Conservation (phyloP, 2,797 vertebrate species). For the Parotocinclus haroldoi region DNA sequence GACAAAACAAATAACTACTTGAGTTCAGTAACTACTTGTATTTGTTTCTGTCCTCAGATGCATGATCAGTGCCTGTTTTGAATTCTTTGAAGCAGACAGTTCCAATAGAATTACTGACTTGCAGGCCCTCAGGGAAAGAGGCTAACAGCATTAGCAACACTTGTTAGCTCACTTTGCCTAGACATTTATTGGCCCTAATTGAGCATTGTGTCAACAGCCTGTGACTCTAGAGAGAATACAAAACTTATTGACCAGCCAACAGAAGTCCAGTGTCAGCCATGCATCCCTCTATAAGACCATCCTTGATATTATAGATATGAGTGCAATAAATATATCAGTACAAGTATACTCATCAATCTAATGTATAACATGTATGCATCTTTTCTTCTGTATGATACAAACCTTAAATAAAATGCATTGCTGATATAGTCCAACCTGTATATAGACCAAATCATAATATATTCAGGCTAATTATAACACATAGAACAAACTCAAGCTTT, state of each 20-base stretch:
- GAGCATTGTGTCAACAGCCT: constrained; percentile 66
- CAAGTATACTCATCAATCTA: too few relatives aligned
- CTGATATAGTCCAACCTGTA: too few relatives aligned
- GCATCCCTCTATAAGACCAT: not conserved
- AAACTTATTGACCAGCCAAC: not conserved
- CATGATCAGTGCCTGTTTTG: constrained; percentile 30
- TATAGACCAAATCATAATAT: too few relatives aligned
- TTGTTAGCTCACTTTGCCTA: constrained; percentile 47
- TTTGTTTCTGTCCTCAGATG: too few relatives aligned
- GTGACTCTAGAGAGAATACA: constrained; percentile 29
- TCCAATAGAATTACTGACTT: constrained; percentile 61
- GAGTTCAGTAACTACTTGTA: too few relatives aligned
- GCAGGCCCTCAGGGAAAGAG: constrained; percentile 40
- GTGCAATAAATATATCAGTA: not conserved
- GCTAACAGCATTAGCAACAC: constrained; percentile 55
- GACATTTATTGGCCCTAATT: constrained; percentile 65
- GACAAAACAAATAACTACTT: too few relatives aligned
- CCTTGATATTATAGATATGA: too few relatives aligned
- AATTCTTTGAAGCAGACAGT: constrained; percentile 29
- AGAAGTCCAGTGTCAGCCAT: not conserved
- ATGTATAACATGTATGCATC: too few relatives aligned
- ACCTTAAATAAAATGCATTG: too few relatives aligned
- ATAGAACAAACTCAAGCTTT: not conserved
- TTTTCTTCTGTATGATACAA: too few relatives aligned
- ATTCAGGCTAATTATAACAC: not conserved